These are phyloP conservation scores for Heteronetta atricapilla DNA, from an alignment of 2,113 vertebrate species.

Conservation along the genomic window DNA sequence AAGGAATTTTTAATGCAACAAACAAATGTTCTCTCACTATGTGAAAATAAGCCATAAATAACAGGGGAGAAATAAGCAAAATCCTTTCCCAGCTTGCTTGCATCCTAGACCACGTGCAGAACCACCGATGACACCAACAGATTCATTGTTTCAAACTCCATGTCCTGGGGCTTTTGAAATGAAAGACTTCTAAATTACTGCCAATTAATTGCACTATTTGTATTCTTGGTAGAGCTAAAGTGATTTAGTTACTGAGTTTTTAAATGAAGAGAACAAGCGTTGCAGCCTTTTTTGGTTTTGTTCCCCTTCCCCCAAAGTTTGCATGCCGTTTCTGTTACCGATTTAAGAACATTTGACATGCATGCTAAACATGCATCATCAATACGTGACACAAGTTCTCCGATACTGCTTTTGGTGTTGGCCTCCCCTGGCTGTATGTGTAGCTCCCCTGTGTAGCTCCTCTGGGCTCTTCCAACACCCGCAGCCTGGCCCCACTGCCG, in stretches of 20 bases:
- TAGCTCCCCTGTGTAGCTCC: background rate
- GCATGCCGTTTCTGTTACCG: constrained; percentile 7
- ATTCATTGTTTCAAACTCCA: background rate
- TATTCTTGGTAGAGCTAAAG: constrained; percentile 59
- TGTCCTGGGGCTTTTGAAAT: constrained; percentile 2
- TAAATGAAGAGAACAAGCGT: background rate
- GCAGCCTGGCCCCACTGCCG: too few species aligned
- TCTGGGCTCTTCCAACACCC: background rate
- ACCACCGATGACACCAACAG: background rate
- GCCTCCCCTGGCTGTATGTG: background rate
- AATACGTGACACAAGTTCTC: background rate
- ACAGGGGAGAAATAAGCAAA: background rate
- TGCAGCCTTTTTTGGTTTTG: background rate
- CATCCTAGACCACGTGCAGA: background rate
- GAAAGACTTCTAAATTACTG: constrained; percentile 49
- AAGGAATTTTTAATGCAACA: background rate
- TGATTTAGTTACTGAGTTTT: constrained; percentile 53
- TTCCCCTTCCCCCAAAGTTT: background rate
- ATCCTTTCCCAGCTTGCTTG: background rate
- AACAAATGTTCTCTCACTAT: background rate
- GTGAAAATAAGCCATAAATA: background rate
- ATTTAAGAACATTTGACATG: constrained; percentile 15
- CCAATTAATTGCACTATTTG: constrained; percentile 68
- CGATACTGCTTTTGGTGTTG: background rate
- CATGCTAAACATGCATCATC: background rate